A percentile compares a stretch with the other conserved stretches of the same genome.
phyloP scores from a whole-genome alignment of 2,797 vertebrate genomes.

The Euphonia xanthogaster region DNA sequence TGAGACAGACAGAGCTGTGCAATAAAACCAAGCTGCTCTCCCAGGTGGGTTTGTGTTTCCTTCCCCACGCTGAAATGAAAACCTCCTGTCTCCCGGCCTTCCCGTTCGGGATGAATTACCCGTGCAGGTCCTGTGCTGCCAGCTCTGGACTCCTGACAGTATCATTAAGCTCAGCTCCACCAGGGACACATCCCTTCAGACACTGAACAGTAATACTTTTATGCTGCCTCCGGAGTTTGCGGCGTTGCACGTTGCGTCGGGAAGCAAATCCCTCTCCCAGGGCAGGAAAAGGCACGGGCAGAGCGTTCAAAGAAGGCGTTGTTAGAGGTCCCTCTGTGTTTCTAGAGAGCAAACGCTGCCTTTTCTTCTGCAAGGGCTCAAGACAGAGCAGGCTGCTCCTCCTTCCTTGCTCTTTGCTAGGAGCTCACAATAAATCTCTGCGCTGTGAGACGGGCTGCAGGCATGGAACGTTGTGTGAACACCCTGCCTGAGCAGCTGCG shows the following conservation, averaged over 20 bases:
- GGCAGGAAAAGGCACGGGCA: neutral
- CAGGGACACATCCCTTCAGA: slow-evolving; percentile 29
- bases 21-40: slow-evolving; percentile 42
- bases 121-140: neutral
- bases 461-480: neutral
- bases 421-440: neutral
- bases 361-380: neutral
- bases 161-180: slow-evolving; percentile 31
- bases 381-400: neutral
- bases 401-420: neutral
- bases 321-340: neutral
- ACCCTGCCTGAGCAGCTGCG: neutral
- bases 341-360: neutral
- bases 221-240: slow-evolving; percentile 39
- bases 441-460: neutral
- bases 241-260: neutral
- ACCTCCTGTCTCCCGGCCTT: slow-evolving; percentile 3
- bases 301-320: neutral
- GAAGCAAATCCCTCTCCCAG: neutral
- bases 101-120: slow-evolving; percentile 41
- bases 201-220: slow-evolving; percentile 50
- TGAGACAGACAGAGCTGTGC: neutral
- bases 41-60: slow-evolving; percentile 37
- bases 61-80: slow-evolving; percentile 44
- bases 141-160: slow-evolving; percentile 16